These are phyloP conservation scores for Aporophyla nigra DNA, from an alignment of 2,888 invertebrate genomes.

Conservation along the genomic window DNA sequence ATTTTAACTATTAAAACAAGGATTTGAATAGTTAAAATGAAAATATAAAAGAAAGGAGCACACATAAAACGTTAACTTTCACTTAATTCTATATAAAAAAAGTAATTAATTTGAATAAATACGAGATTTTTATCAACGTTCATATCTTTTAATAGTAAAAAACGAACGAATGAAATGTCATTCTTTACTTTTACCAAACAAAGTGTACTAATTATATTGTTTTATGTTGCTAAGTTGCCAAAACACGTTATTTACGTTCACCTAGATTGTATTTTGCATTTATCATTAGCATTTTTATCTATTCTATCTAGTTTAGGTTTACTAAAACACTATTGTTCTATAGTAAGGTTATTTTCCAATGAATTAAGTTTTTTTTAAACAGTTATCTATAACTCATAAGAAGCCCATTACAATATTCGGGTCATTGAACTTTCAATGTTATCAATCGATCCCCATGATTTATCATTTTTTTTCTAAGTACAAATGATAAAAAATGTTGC, in stretches of 20 bases:
- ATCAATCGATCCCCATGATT: constrained; percentile 16
- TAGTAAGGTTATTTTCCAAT: background rate
- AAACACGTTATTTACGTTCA: constrained; percentile 15
- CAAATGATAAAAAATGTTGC: background rate
- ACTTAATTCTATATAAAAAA: constrained; percentile 31
- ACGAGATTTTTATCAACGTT: constrained; percentile 28
- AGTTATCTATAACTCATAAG: background rate
- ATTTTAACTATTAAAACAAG: background rate
- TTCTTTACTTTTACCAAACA: constrained; percentile 29
- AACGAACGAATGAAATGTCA: constrained; percentile 32
- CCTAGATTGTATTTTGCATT: background rate
- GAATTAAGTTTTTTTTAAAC: background rate
- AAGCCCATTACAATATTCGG: background rate
- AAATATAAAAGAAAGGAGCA: constrained; percentile 49
- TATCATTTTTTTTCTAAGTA: background rate
- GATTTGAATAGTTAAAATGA: constrained; percentile 9
- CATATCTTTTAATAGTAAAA: constrained; percentile 31
- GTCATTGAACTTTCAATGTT: constrained; percentile 9
- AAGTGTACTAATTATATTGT: constrained; percentile 6
- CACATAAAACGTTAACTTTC: constrained; percentile 41
- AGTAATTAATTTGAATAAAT: constrained; percentile 47
- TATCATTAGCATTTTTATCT: background rate
- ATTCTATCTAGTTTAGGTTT: background rate
- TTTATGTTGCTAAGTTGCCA: background rate
- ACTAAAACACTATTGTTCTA: background rate